phyloP scores from a whole-genome alignment of 2,113 vertebrate species.

The Amphilophus citrinellus region DNA sequence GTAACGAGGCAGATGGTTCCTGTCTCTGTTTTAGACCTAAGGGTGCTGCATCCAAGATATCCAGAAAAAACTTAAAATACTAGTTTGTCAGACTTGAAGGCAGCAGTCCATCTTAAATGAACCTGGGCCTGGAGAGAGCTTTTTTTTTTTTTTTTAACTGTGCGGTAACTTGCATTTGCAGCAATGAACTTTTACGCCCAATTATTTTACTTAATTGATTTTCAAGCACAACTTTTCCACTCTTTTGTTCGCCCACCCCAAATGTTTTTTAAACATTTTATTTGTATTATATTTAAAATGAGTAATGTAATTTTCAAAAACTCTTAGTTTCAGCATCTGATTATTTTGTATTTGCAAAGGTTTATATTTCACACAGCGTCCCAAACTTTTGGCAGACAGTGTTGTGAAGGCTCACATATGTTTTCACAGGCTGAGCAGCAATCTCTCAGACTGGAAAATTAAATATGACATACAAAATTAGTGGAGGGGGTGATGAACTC shows the following conservation, averaged over 20 bases:
- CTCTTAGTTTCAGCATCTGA: background rate
- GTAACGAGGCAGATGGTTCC: background rate
- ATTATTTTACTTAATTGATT: background rate
- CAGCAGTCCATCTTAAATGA: background rate
- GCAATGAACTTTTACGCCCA: background rate
- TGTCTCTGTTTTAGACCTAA: background rate
- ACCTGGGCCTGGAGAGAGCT: background rate
- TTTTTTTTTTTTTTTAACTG: background rate
- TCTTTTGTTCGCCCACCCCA: background rate
- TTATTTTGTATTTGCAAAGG: background rate
- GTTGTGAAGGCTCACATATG: conserved; percentile 2
- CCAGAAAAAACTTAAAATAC: background rate
- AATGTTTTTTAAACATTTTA: background rate
- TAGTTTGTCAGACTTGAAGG: background rate
- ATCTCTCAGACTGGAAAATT: background rate
- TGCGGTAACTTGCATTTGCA: background rate
- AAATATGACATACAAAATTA: conserved; percentile 2
- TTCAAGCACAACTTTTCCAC: accelerated
- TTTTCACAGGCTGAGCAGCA: background rate
- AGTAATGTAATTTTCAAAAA: background rate
- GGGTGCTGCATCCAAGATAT: background rate
- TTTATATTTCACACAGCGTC: background rate
- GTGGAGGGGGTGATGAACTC: background rate
- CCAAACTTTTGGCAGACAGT: background rate
- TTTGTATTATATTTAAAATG: background rate